Evolutionary conservation across 2,797 vertebrate genomes (phyloP).

Genomic region (Cichlasoma orientale): DNA sequence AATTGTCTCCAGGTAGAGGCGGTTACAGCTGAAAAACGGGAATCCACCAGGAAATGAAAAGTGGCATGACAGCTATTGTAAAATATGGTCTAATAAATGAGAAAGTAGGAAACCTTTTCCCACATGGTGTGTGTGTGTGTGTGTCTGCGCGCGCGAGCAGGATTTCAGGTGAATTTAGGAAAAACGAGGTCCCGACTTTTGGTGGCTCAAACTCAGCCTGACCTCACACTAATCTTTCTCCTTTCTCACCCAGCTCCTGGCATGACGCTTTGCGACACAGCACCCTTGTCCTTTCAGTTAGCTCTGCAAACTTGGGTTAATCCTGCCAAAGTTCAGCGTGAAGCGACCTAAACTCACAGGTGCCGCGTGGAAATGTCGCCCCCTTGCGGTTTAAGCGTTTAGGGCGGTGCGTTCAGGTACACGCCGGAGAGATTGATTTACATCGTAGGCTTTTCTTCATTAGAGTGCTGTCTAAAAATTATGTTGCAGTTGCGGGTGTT

Average conservation of each 20-base stretch:
- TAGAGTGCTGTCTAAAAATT: background rate
- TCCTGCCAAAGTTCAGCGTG: slow-evolving; percentile 40
- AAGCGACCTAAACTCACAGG: background rate
- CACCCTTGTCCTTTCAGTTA: background rate
- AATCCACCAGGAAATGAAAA: background rate
- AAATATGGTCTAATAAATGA: background rate
- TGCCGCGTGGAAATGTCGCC: slow-evolving; percentile 44
- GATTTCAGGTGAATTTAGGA: slow-evolving; percentile 7
- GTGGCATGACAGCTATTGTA: background rate
- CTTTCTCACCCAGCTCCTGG: background rate
- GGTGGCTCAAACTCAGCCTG: background rate
- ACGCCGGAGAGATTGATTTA: background rate
- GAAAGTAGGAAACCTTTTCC: background rate
- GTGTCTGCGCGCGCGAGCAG: background rate
- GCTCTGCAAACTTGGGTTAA: slow-evolving; percentile 5
- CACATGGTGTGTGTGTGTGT: background rate
- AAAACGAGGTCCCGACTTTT: background rate
- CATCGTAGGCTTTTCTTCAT: too few species aligned
- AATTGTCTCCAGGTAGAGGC: background rate
- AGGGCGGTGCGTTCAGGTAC: slow-evolving; percentile 11
- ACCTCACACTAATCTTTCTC: background rate
- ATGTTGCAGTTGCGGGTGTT: background rate
- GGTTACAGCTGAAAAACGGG: background rate
- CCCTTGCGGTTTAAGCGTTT: slow-evolving; percentile 39
- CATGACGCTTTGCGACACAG: background rate